Conservation (phyloP, 2,888 invertebrate species). For the Chrysotoxum bicinctum region DNA sequence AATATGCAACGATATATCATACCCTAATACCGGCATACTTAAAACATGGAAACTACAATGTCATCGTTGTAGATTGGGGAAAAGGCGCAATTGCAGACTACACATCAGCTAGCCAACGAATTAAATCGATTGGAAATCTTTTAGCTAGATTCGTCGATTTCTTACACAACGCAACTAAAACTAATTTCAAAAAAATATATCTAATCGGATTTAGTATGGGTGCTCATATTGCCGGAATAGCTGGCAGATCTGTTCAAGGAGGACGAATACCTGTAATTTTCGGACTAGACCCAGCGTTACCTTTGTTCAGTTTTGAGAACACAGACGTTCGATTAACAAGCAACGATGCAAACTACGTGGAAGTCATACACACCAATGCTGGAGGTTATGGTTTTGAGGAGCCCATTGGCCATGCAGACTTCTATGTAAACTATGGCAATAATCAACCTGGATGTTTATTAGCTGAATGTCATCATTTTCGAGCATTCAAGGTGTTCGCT, state of each 20-base stretch:
- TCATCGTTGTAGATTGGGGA: constrained; percentile 80
- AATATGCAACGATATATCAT: constrained; percentile 76
- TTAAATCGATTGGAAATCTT: constrained; percentile 82
- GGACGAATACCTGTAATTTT: constrained; percentile 78
- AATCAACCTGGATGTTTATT: constrained; percentile 85
- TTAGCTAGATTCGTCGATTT: constrained; percentile 86
- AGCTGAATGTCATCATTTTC: constrained; percentile 79
- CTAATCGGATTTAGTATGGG: constrained; percentile 84
- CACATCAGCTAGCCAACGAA: constrained; percentile 78
- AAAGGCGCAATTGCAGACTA: constrained; percentile 79
- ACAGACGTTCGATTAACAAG: constrained; percentile 82
- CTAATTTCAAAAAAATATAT: constrained; percentile 77
- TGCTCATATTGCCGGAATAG: constrained; percentile 84
- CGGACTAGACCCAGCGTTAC: constrained; percentile 86
- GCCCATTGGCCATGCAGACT: constrained; percentile 83
- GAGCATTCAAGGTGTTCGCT: constrained; percentile 78
- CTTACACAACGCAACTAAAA: constrained; percentile 84
- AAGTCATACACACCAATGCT: constrained; percentile 88
- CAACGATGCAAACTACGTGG: constrained; percentile 87
- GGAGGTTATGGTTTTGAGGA: constrained; percentile 80
- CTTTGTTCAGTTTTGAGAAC: constrained; percentile 77
- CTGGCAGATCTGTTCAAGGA: constrained; percentile 80
- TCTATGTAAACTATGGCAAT: constrained; percentile 84
- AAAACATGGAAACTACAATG: constrained; percentile 75
- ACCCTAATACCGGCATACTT: constrained; percentile 77